These are phyloP conservation scores for Pyrgilauda ruficollis DNA, from an alignment of 2,113 vertebrate genomes.

Conservation along the genomic window DNA sequence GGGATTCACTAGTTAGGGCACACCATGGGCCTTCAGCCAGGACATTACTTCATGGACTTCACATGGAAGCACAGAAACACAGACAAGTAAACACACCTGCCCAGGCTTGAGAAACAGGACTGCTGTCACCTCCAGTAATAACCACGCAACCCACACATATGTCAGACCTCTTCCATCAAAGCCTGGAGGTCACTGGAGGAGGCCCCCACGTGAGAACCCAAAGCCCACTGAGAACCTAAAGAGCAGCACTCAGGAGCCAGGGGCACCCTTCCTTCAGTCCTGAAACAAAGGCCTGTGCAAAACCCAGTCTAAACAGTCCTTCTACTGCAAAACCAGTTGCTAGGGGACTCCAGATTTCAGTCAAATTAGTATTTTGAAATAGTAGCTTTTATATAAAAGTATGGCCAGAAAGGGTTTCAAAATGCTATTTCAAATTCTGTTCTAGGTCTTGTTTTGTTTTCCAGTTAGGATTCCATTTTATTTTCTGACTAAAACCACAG, in stretches of 20 bases:
- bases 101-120: not conserved
- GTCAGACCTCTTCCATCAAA: not conserved
- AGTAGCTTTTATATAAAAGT: not conserved
- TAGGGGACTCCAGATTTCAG: not conserved
- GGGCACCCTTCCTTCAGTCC: not conserved
- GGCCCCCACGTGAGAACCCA: too few relatives aligned
- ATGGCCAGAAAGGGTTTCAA: not conserved
- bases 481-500: not conserved
- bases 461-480: not conserved
- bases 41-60: not conserved
- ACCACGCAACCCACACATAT: not conserved
- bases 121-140: not conserved
- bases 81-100: not conserved
- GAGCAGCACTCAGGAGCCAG: not conserved
- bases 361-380: not conserved
- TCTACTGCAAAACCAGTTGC: not conserved
- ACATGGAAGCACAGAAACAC: not conserved
- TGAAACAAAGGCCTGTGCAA: not conserved
- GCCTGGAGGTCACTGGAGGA: not conserved
- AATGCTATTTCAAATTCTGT: not conserved
- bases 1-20: not conserved
- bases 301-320: not conserved
- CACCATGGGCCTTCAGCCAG: not conserved
- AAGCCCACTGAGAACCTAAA: not conserved
- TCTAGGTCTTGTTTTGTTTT: not conserved